Evolutionary conservation across 2,888 invertebrate genomes (phyloP).

Genomic region (Caradrina kadenii): DNA sequence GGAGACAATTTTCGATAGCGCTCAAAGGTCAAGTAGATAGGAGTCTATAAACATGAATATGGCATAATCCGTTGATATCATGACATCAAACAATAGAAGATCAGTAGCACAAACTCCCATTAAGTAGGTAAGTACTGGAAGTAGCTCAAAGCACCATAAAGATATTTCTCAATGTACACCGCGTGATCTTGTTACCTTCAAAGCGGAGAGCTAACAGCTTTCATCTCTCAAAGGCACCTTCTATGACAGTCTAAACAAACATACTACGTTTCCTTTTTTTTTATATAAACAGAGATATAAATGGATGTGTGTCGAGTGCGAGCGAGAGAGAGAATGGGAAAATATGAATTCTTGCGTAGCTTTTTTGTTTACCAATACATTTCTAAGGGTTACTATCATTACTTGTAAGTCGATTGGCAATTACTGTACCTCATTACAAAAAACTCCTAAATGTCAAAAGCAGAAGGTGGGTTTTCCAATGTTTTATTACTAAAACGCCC

Average conservation of each 20-base stretch:
- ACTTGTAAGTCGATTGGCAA: no score
- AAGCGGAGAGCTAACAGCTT: constrained; percentile 53
- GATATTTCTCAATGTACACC: constrained; percentile 40
- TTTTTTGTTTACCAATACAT: background rate
- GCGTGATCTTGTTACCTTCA: constrained; percentile 54
- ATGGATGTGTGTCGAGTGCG: constrained; percentile 48
- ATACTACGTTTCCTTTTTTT: constrained; percentile 57
- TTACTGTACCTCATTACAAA: no score
- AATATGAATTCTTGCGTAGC: background rate
- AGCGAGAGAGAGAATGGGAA: background rate
- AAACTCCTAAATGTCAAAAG: no score
- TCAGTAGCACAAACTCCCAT: constrained; percentile 14
- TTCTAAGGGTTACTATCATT: background rate
- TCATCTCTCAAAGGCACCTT: constrained; percentile 57
- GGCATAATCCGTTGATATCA: background rate
- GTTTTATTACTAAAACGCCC: no score
- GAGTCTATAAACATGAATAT: background rate
- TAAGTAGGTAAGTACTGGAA: constrained; percentile 19
- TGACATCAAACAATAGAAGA: background rate
- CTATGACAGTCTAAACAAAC: constrained; percentile 60
- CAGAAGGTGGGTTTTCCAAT: no score
- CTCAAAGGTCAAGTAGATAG: no score
- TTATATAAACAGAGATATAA: constrained; percentile 58
- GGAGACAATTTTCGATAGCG: no score
- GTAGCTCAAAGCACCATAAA: constrained; percentile 35